Conservation (phyloP, 1,140 invertebrate genomes). For the Acromyrmex echinatior region DNA sequence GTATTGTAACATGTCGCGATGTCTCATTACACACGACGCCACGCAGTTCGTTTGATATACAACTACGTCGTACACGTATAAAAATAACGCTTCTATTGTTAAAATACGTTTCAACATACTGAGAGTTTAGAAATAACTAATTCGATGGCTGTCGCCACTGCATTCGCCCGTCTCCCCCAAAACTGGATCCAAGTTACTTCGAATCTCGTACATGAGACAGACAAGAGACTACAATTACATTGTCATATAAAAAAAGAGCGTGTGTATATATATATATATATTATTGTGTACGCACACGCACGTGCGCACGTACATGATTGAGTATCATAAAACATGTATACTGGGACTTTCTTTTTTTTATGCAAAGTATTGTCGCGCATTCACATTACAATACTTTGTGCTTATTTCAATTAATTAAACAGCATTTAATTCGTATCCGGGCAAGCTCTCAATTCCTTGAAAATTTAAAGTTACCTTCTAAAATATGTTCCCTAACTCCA, state of each 20-base stretch:
- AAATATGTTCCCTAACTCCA: conserved; percentile 19
- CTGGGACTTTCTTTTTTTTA: background rate
- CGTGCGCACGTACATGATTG: conserved; percentile 6
- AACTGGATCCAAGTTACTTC: conserved; percentile 36
- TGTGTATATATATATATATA: conserved; percentile 56
- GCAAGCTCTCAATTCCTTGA: conserved; percentile 36
- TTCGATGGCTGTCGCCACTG: conserved; percentile 50
- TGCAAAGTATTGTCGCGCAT: background rate
- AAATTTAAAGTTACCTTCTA: conserved; percentile 43
- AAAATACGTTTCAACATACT: conserved; percentile 64
- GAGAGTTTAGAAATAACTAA: conserved; percentile 60
- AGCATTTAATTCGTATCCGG: conserved; percentile 33
- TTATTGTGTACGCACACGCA: conserved; percentile 37
- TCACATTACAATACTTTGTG: background rate
- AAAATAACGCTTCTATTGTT: conserved; percentile 69
- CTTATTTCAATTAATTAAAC: conserved; percentile 22
- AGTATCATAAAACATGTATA: background rate
- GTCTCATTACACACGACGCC: conserved; percentile 61
- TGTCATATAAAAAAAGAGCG: conserved; percentile 50
- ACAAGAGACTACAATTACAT: conserved; percentile 37
- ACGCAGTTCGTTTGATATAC: conserved; percentile 64
- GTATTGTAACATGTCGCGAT: conserved; percentile 52
- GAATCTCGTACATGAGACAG: conserved; percentile 31
- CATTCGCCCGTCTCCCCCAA: conserved; percentile 8
- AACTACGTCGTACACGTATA: conserved; percentile 67